Percentiles rank a stretch among this genome's conserved stretches.
These are phyloP conservation scores for Axis porcinus DNA, from an alignment of 2,113 vertebrate genomes.

Conservation along the genomic window DNA sequence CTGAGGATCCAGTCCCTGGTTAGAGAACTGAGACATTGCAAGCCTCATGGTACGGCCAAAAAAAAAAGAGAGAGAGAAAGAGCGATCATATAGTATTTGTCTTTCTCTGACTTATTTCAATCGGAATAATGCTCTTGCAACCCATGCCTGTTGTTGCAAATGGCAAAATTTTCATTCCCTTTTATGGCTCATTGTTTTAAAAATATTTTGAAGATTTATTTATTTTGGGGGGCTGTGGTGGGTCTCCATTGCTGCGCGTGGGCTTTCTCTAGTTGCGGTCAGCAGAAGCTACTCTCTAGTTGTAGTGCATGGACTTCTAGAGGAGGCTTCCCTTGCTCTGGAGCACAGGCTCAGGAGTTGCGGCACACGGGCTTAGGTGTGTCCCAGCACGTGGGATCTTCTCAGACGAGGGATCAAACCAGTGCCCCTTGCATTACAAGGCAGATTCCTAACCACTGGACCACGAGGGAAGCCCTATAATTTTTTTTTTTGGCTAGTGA, in stretches of 20 bases:
- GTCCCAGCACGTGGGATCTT: not conserved
- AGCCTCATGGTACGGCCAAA: not conserved
- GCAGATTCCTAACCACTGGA: not conserved
- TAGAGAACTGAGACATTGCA: not conserved
- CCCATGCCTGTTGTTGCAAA: not conserved
- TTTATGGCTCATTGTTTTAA: not conserved
- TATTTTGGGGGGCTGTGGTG: not conserved
- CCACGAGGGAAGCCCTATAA: not conserved
- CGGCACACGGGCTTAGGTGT: rapidly evolving
- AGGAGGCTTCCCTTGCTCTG: not conserved
- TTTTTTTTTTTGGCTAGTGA: not conserved
- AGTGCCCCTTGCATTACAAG: not conserved
- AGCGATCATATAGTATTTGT: not conserved
- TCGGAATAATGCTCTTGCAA: not conserved
- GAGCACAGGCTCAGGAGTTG: not conserved
- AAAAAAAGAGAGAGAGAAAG: not conserved
- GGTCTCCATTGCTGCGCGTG: not conserved
- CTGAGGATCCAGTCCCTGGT: not conserved
- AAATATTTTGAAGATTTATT: not conserved
- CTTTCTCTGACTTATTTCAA: not conserved
- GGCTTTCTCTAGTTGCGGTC: not conserved
- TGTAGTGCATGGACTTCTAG: not conserved
- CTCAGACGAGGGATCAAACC: not conserved
- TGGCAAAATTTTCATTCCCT: not conserved
- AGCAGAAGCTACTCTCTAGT: not conserved